Evolutionary conservation across 2,797 vertebrate genomes (phyloP), one percentile per base, ranked within the genome.

Genomic region (Falco naumanni): DNA sequence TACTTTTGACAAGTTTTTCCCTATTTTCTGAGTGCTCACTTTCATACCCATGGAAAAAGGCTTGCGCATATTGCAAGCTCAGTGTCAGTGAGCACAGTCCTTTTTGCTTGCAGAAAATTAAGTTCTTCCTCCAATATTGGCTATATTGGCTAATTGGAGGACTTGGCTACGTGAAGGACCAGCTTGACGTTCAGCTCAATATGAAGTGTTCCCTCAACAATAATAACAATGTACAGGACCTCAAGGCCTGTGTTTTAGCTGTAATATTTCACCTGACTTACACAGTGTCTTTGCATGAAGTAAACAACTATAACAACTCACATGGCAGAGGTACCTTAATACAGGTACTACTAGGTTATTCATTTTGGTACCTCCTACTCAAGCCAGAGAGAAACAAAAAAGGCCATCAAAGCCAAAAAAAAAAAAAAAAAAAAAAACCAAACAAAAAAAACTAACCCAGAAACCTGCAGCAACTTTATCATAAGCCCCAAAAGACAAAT

Each of bases 371-470:
- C 26, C 34, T 81, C 14, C 57, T 28, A 11, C 57, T 89, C 24
- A 54, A 63, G 43, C 2, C 7, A 3, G 10, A 89, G 56, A 63
- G 51, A 65, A 89, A 77, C n/a, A 48, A 98, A 98, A 98, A 98
- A 97, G 95, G 95, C 97, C 97, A 97, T 97, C 97, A 98, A 98
- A 97, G 98, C 97, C 97, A 98, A 97, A 95, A 97, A 97, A 97
- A 95, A 90, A 7, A 43, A 65, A 89, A 77, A 28, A 48, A 98
- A 98, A 98, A 77, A 28, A 48, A 98, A 98, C 98, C 97, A 98
- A 97, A 95, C 97, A 97, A 97, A 97, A 95, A 90, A 97, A 95
- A 88, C 57, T 56, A n/a, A 96, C 41, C 96, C 95, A 95, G 92
- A 94, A 70, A 45, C 10, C 31, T 65, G 22, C 41, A 77, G 18